Conservation (phyloP, 2,888 invertebrate genomes). For the Diachrysia chrysitis region DNA sequence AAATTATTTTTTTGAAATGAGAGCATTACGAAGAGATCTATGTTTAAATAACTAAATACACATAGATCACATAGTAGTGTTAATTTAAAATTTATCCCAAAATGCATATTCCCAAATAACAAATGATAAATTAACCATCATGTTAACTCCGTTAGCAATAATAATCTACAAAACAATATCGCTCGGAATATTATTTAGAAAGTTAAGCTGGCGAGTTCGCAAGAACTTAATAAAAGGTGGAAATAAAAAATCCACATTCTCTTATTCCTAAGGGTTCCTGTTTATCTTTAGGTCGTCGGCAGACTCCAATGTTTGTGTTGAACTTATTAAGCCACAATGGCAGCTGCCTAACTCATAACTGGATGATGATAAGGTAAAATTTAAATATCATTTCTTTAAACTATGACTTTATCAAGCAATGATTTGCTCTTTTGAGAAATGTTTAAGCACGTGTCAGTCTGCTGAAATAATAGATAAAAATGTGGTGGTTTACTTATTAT, state of each 20-base stretch:
- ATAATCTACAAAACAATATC: constrained; percentile 41
- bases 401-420: neutral
- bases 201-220: constrained; percentile 28
- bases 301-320: neutral
- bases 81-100: no score
- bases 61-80: no score
- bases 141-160: constrained; percentile 10
- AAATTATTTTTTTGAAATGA: neutral
- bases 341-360: neutral
- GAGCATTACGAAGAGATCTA: neutral
- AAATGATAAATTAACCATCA: neutral
- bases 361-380: neutral
- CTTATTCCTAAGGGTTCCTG: constrained; percentile 11
- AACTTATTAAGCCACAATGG: neutral
- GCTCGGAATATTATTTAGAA: constrained; percentile 40
- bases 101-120: no score
- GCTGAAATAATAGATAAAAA: neutral
- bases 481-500: neutral
- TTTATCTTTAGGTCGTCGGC: constrained; percentile 23
- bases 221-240: constrained; percentile 44
- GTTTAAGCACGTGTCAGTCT: neutral
- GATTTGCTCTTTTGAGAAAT: neutral
- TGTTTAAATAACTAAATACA: neutral
- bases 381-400: neutral
- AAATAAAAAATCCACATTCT: constrained; percentile 24